A percentile compares a stretch with the other conserved stretches of the same genome.
Evolutionary conservation across 2,797 vertebrate genomes (phyloP).

Genomic region (Parambassis ranga): DNA sequence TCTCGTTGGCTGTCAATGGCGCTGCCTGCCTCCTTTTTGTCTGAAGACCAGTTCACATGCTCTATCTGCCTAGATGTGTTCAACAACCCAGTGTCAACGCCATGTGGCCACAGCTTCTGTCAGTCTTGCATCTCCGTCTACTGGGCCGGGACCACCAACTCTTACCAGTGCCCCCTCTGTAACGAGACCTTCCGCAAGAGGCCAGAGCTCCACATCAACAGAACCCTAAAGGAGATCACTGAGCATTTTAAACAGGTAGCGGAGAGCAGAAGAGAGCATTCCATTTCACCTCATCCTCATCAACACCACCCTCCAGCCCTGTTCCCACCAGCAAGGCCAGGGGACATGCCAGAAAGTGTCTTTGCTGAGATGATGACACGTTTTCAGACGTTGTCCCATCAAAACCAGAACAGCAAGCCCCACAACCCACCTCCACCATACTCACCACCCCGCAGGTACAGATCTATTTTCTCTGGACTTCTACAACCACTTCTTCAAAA

Average conservation of each 20-base stretch:
- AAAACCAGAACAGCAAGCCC: background rate
- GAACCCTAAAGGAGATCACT: constrained; percentile 78
- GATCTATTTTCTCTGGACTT: too few relatives aligned
- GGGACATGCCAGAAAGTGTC: constrained; percentile 59
- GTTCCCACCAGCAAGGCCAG: background rate
- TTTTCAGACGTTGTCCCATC: constrained; percentile 52
- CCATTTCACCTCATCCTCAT: background rate
- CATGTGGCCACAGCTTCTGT: constrained; percentile 89
- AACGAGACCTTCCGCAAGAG: constrained; percentile 69
- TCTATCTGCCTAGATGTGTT: constrained; percentile 80
- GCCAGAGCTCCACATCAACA: constrained; percentile 80
- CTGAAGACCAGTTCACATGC: constrained; percentile 82
- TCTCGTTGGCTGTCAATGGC: constrained; percentile 36
- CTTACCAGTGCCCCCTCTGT: constrained; percentile 80
- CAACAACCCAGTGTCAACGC: constrained; percentile 77
- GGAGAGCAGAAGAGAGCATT: background rate
- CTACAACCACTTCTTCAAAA: background rate
- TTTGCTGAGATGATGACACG: constrained; percentile 74
- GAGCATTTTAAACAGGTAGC: constrained; percentile 78
- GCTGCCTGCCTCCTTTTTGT: constrained; percentile 61
- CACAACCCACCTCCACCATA: constrained; percentile 38
- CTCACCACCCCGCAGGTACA: constrained; percentile 41
- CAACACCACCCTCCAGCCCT: background rate
- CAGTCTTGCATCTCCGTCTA: constrained; percentile 77
- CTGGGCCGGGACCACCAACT: constrained; percentile 60